Percentiles rank a stretch among this genome's conserved stretches.
Evolutionary conservation across 2,888 invertebrate genomes (phyloP).

Genomic region (Melitaea athalia): DNA sequence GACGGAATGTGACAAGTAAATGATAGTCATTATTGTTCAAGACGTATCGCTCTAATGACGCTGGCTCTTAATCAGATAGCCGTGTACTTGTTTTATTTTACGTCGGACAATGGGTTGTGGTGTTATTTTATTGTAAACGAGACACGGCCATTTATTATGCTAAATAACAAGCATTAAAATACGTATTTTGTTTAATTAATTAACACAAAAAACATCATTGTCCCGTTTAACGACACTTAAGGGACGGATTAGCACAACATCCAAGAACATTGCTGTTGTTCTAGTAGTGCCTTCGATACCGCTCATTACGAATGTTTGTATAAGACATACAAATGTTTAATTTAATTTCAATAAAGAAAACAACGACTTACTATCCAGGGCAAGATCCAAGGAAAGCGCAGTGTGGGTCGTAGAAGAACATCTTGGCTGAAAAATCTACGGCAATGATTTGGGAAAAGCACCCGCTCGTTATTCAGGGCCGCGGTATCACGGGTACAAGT

Average conservation of each 20-base stretch:
- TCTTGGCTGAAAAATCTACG: too few species aligned
- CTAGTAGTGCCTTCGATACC: background rate
- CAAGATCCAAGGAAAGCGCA: too few species aligned
- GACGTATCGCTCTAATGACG: constrained; percentile 59
- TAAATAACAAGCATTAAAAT: background rate
- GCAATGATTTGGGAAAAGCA: too few species aligned
- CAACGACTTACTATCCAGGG: too few species aligned
- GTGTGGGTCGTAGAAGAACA: too few species aligned
- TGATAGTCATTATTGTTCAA: constrained; percentile 60
- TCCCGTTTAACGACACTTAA: too few species aligned
- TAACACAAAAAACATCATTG: background rate
- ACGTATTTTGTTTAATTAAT: constrained; percentile 5
- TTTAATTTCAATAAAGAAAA: too few species aligned
- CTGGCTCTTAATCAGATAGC: constrained; percentile 54
- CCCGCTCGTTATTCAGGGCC: too few species aligned
- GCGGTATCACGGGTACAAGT: too few species aligned
- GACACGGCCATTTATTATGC: constrained; percentile 35
- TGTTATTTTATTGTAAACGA: constrained; percentile 34
- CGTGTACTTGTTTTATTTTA: constrained; percentile 51
- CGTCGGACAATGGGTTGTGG: constrained; percentile 54
- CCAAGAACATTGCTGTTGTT: too few species aligned
- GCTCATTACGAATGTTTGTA: background rate
- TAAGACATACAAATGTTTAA: background rate
- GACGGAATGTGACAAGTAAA: constrained; percentile 57
- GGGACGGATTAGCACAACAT: too few species aligned